phyloP scores from a whole-genome alignment of 2,113 vertebrate genomes.

The Emydura subglobosa region DNA sequence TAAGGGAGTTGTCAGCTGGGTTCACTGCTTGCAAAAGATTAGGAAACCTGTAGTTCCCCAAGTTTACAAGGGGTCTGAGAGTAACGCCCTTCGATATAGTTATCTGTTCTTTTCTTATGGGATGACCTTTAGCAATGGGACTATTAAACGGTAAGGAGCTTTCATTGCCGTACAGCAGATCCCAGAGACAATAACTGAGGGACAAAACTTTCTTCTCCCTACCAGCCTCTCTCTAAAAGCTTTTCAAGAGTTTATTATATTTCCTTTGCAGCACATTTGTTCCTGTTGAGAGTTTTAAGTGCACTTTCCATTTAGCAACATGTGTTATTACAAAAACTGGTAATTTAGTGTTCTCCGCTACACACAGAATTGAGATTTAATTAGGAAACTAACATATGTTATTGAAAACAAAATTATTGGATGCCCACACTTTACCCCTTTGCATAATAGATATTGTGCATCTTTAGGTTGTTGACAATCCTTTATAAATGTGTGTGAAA shows the following conservation, averaged over 20 bases:
- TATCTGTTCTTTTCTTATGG: neutral
- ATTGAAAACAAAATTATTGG: neutral
- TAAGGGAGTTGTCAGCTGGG: neutral
- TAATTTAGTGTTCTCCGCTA: constrained; percentile 34
- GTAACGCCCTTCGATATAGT: neutral
- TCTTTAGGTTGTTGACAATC: constrained; percentile 32
- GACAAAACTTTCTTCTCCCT: neutral
- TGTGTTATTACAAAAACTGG: neutral
- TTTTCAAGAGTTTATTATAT: neutral
- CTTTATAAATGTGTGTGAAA: constrained; percentile 26
- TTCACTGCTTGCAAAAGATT: neutral
- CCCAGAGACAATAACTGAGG: neutral
- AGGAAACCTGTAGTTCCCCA: neutral
- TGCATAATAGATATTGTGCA: constrained; percentile 4
- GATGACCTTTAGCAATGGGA: neutral
- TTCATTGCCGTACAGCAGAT: neutral
- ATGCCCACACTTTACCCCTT: neutral
- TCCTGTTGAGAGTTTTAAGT: constrained; percentile 38
- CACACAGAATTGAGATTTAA: constrained; percentile 32
- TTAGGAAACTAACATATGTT: constrained; percentile 30
- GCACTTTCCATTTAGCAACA: neutral
- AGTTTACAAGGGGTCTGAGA: neutral
- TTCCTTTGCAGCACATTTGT: neutral
- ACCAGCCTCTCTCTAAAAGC: neutral
- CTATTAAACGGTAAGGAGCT: neutral